Evolutionary conservation across 2,797 vertebrate genomes (phyloP), one percentile per base, ranked within the genome.

Genomic region (Sebastes glaucus): DNA sequence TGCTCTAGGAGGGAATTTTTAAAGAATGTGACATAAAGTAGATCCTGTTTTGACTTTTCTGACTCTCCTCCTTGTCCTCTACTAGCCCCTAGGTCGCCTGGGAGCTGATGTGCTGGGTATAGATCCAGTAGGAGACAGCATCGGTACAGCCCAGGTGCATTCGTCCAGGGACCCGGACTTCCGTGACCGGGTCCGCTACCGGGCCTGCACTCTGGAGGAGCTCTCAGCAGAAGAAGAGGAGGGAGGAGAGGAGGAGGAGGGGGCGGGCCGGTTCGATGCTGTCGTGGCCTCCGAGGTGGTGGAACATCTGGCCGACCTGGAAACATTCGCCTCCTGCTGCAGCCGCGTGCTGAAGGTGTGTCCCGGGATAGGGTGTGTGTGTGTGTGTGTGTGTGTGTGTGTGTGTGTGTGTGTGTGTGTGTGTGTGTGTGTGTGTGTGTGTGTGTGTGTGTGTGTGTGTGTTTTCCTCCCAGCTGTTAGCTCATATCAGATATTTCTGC

Each of bases 241-340:
- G 38, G 84, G 14, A 42, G 76, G 49, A 74, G 95, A 95, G 88
- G 93, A 94, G 56, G 92, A 88, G 65, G 91, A 92, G 30, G 90
- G 78, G 49, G 88, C 76, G 32, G 94, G 94, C 71, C 95, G 92
- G 22, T 99, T 97, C 79, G 97, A 99, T 74, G 97, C 97, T 1
- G 87, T 99, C 1, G 90, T 99, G 80, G 98, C 98, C 28, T 99
- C 98, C 10, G 99, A 99, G 94, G 97, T 99, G 86, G 94, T 99
- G 84, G 99, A 99, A 87, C 99, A 99, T 94, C 96, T 99, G 90
- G 91, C 93, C 65, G 95, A 99, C 88, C 92, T 97, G 89, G 97
- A 98, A 90, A 95, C 78, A 9, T 99, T 99, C 71, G 93, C 97
- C 86, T 94, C 93, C 91, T 97, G 95, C 94, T 98, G 97, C 92